Percentiles rank a stretch among this genome's conserved stretches.
phyloP scores from a whole-genome alignment of 92 coral and sea anemone species.

The Siderastrea siderea region DNA sequence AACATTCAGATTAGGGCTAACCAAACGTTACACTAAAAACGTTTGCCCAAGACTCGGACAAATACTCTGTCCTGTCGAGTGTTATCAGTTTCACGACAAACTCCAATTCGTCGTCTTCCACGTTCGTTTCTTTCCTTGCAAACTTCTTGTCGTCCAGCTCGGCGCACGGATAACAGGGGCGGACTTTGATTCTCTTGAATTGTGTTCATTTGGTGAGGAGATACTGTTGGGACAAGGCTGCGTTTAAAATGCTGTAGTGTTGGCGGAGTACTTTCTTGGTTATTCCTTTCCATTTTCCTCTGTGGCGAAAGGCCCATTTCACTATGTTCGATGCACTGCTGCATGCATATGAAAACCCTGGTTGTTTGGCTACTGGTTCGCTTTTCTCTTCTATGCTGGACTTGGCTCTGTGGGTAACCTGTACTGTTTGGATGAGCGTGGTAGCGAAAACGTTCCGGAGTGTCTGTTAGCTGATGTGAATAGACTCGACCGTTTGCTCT shows the following conservation, averaged over 20 bases:
- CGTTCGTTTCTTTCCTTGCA: background rate
- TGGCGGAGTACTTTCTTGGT: background rate
- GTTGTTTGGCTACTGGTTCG: background rate
- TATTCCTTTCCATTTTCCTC: background rate
- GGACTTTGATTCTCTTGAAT: background rate
- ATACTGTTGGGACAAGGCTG: background rate
- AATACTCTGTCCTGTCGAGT: background rate
- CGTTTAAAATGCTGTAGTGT: background rate
- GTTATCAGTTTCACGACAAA: background rate
- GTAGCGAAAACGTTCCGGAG: background rate
- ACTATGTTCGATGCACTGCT: background rate
- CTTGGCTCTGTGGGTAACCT: background rate
- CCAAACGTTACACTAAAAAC: background rate
- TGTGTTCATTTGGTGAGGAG: background rate
- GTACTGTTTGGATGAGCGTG: background rate
- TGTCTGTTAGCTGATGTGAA: background rate
- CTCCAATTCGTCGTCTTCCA: background rate
- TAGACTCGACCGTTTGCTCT: background rate
- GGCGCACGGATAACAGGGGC: too few species aligned
- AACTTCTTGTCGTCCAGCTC: background rate
- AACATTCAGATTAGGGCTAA: too few species aligned
- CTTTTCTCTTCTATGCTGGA: background rate
- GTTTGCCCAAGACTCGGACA: background rate
- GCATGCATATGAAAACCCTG: background rate
- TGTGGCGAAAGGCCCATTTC: background rate